Evolutionary conservation across 2,797 vertebrate genomes (phyloP).

Genomic region (Intellagama lesueurii): DNA sequence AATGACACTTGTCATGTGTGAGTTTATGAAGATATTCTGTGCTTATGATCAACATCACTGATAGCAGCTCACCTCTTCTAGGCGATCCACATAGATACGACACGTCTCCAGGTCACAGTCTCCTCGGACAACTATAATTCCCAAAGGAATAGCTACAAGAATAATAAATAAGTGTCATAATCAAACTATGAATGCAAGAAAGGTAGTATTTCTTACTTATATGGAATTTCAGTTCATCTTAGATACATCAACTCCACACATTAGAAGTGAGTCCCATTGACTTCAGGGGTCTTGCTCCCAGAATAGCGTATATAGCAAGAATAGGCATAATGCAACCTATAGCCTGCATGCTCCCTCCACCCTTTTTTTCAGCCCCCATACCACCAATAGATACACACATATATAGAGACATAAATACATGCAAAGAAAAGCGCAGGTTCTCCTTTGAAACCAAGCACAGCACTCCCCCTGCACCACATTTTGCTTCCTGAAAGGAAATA

Average conservation of each 20-base stretch:
- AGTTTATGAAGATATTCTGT: background rate
- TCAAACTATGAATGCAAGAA: background rate
- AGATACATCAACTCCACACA: background rate
- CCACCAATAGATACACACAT: too few relatives aligned
- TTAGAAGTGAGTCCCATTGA: background rate
- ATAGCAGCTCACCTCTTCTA: constrained; percentile 88
- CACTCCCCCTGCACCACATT: too few relatives aligned
- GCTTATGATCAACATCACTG: background rate
- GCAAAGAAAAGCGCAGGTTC: too few relatives aligned
- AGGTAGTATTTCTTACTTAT: background rate
- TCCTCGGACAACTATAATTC: constrained; percentile 95
- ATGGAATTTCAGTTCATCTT: background rate
- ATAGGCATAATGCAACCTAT: background rate
- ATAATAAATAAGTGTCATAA: constrained; percentile 30
- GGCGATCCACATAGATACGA: constrained; percentile 93
- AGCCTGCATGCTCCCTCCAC: too few relatives aligned
- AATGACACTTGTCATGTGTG: background rate
- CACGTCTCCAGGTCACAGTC: constrained; percentile 98
- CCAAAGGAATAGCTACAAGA: constrained; percentile 90
- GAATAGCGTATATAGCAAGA: background rate
- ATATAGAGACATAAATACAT: too few relatives aligned
- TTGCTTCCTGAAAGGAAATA: too few relatives aligned
- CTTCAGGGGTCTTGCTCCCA: background rate
- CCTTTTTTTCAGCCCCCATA: too few relatives aligned
- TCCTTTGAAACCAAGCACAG: too few relatives aligned